These are phyloP conservation scores for Hydra vulgaris DNA, from an alignment of 30 jellyfish, hydroid and myxozoan species.

Conservation along the genomic window DNA sequence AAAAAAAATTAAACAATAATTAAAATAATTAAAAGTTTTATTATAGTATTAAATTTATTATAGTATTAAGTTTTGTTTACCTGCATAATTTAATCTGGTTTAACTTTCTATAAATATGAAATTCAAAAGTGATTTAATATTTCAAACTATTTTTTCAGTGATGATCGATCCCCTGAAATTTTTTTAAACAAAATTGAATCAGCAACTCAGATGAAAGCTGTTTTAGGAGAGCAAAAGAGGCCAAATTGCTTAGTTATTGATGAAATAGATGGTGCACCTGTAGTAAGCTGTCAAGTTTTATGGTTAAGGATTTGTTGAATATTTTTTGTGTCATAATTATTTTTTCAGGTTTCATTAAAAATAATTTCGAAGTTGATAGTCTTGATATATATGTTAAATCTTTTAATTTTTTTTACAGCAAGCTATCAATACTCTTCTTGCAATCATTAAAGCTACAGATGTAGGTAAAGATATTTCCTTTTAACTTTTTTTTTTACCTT, in stretches of 20 bases:
- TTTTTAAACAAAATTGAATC: conserved; percentile 63
- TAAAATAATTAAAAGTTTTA: no score
- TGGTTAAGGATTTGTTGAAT: no score
- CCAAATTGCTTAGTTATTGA: conserved; percentile 90
- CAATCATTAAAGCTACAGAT: conserved; percentile 47
- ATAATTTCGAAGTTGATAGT: no score
- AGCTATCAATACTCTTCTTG: conserved; percentile 63
- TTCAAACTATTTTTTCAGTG: conserved; percentile 25
- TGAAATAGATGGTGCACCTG: conserved; percentile 96
- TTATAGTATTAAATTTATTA: no score
- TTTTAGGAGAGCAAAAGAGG: conserved; percentile 45
- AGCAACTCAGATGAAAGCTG: conserved; percentile 77
- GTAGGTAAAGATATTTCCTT: conserved; percentile 22
- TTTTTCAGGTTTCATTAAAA: background rate
- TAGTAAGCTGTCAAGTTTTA: conserved; percentile 35
- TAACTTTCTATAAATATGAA: background rate
- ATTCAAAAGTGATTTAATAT: background rate
- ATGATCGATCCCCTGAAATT: conserved; percentile 84
- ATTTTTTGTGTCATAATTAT: no score
- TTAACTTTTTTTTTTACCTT: background rate
- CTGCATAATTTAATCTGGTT: background rate
- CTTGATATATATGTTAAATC: no score
- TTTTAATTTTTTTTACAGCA: no score
- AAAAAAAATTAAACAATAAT: no score
- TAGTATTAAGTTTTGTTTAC: no score